Base-by-base conservation (phyloP, 2,113 vertebrate species). In the Mystacornis crossleyi region DNA sequence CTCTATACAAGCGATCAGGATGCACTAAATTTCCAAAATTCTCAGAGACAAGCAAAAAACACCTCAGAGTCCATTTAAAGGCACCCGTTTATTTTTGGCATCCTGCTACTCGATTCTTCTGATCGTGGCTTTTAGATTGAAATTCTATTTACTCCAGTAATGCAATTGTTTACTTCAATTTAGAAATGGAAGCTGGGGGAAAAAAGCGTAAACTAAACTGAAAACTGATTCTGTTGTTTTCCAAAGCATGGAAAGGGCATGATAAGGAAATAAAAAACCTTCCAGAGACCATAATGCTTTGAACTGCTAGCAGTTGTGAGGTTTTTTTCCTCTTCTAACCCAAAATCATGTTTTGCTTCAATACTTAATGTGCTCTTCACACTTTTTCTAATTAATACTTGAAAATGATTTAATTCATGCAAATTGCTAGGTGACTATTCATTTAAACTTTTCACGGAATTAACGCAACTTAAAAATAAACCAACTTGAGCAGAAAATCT, bases 381-480 rank as follows among this genome's bases (percentile, higher is more conserved):
- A 48, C 67, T 95, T 92, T 79, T 70, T 73, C 87, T 94, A 93
- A 94, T 96, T 95, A 96, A 64, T 77, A 75, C 90, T 96, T 94
- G 95, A 96, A 95, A 95, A 91, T 66, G 0, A 92, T 86, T 95
- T 95, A 96, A 97, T 95, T 93, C 21, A 95, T 96, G 94, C 87
- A 94, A 96, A 96, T 96, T 95, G 84, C 78, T 82, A 87, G 84
- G 88, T 95, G 85, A 91, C 87, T 96, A 90, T 47, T 92, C 95
- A 92, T 84, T 96, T 94, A 87, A 95, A 88, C 81, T 88, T 95
- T 80, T 74, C 81, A 95, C 0, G 0, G 85, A 77, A 93, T 91
- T 91, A 94, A 95, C 58, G 66, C 77, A 75, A 95, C 77, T 91
- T 96, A 87, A 97, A 96, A 97, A 95, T 94, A 96, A 94, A 91